Base-by-base conservation (phyloP, 2,113 vertebrate species). In the Platysteira castanea region DNA sequence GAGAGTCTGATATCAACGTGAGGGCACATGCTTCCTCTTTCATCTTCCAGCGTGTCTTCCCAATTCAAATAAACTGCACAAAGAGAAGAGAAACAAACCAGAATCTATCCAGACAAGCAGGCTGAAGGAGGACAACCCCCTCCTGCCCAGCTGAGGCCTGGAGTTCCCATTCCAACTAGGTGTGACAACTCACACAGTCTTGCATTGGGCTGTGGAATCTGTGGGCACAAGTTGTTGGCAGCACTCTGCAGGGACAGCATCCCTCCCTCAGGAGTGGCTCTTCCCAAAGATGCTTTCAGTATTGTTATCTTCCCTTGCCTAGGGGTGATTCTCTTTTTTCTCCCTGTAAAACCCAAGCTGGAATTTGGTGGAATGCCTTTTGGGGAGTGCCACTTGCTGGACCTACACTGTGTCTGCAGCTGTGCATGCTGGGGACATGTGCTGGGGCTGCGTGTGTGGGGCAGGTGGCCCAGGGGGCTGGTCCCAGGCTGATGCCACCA, bases 341-440 rank as follows among this genome's bases (percentile, higher is more conserved):
- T 64, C 47, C 9, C 7, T 46, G 2, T 10, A 47, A 59, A 81
- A 56, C n/a, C 24, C 20, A 77, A 41, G 27, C 0, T n/a, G 46
- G 69, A 69, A 83, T 68, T 60, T 41, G 15, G 6, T 41, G 30
- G 18, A 44, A 37, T 21, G 10, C 6, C 18, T 68, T 46, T 57
- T 22, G 10, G 28, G 54, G 16, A 75, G 56, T 33, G 9, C 12
- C 33, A 13, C 20, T 84, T 56, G 23, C 21, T 60, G 57, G 28
- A 20, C 21, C 5, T 8, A 10, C 31, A 11, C 23, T 10, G 7
- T n/a, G 24, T 21, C 31, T n/a, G 50, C 31, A 41, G 31, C 26
- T 65, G 33, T 27, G 27, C 0, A 0, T 19, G 18, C 2, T 41
- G 15, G 11, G 26, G 10, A 8, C 3, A 3, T 2, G 8, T 3